Base-by-base conservation (phyloP, 2,797 vertebrate species). In the Myoxocephalus aenaeus region DNA sequence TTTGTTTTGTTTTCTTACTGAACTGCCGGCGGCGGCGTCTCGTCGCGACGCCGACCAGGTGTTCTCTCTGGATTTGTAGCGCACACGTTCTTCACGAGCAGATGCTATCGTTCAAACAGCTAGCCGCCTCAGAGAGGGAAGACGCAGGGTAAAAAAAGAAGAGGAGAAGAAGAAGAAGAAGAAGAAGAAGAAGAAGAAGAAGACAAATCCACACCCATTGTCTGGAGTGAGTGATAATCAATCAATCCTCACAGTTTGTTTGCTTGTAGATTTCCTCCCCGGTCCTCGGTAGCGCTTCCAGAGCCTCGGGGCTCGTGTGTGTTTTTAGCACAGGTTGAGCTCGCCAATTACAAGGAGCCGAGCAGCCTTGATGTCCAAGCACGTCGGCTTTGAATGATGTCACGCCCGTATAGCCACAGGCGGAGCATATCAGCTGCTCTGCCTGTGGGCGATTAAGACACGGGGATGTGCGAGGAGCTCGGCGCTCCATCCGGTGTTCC, bases 331-430 rank as follows among this genome's bases (percentile, higher is more conserved):
- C 66, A 79, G 74, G 70, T 86, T 79, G 63, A 83, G 71, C 57
- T 53, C 38, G 53, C 66, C 88, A 86, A 79, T 91, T 85, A 89
- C 81, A 73, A 80, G 63, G 48, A 61, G 71, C 80, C 51, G 69
- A 75, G 40, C 56, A 20, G 58, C 76, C 82, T 85, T 82, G 66
- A 90, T 87, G 86, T 87, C 85, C 77, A 81, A 77, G 80, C 70
- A 74, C 9, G 36, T 83, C 79, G 72, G 58, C 83, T 87, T 56
- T 70, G 87, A 91, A 81, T 83, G 84, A 87, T 83, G 89, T 78
- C 86, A 82, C 61, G 85, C 65, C 57, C 67, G 53, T 70, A 73
- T 69, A 74, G 79, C 89, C 59, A 48, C n/a, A 42, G 62, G 81
- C 74, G 59, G 68, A 77, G 70, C 71, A 4, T 76, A 79, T 72